phyloP scores from a whole-genome alignment of 2,113 vertebrate genomes.

The Chloropsis hardwickii region DNA sequence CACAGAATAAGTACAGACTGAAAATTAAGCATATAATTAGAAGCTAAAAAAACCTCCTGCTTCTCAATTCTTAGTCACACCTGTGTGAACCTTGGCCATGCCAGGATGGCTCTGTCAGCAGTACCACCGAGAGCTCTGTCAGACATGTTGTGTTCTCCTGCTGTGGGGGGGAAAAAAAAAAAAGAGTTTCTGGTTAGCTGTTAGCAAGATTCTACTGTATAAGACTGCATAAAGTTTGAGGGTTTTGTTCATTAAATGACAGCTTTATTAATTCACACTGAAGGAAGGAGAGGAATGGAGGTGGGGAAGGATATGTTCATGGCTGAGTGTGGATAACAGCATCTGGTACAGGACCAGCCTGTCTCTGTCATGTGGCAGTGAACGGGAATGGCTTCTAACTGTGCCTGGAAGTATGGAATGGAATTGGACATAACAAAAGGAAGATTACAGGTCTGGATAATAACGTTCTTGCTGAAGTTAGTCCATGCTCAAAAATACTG shows the following conservation, averaged over 20 bases:
- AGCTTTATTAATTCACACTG: neutral
- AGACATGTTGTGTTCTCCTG: fast-evolving
- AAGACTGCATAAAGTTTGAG: neutral
- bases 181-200: neutral
- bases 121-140: neutral
- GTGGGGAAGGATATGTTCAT: fast-evolving
- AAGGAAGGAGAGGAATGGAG: neutral
- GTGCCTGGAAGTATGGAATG: neutral
- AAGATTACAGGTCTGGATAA: neutral
- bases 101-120: neutral
- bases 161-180: neutral
- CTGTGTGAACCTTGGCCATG: neutral
- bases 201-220: neutral
- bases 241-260: neutral
- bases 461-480: neutral
- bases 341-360: neutral
- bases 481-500: neutral
- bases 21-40: neutral
- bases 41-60: fast-evolving
- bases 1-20: neutral
- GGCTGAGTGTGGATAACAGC: neutral
- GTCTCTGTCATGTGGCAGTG: fast-evolving
- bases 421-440: neutral
- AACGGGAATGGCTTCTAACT: fast-evolving
- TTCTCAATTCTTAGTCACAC: neutral